phyloP scores from a whole-genome alignment of 2,797 vertebrate species.

The Petrocephalus sullivani region DNA sequence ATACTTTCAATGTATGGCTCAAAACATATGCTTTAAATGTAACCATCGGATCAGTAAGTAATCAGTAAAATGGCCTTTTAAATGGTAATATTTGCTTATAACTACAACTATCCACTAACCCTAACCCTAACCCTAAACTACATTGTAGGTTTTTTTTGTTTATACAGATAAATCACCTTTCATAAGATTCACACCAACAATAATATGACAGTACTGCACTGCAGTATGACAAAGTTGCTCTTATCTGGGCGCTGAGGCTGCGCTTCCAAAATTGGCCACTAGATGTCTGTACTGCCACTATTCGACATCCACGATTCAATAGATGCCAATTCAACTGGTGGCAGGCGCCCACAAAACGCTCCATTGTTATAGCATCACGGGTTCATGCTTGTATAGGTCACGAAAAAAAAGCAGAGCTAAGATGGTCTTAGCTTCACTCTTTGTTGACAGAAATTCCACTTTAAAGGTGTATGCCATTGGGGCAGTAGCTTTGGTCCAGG shows the following conservation, averaged over 20 bases:
- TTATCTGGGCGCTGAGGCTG: neutral
- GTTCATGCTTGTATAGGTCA: neutral
- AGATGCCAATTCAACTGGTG: neutral
- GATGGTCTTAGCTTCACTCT: too few species aligned
- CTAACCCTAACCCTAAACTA: neutral
- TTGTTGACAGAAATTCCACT: too few species aligned
- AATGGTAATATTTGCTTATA: neutral
- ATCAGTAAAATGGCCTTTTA: neutral
- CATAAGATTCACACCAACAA: neutral
- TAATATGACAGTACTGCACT: neutral
- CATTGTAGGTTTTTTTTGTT: neutral
- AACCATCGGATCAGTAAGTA: neutral
- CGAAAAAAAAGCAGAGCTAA: too few species aligned
- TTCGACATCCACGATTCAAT: neutral
- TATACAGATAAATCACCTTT: neutral
- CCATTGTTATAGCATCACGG: neutral
- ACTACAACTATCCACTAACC: neutral
- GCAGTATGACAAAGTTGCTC: neutral
- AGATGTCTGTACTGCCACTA: slow-evolving; percentile 46
- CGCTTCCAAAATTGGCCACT: slow-evolving; percentile 41
- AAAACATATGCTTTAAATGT: neutral
- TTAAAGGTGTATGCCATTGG: too few species aligned
- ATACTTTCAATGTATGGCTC: neutral
- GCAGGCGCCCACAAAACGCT: neutral
- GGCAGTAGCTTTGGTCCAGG: too few species aligned